Conservation (phyloP, 2,888 invertebrate species). For the Thera britannica region DNA sequence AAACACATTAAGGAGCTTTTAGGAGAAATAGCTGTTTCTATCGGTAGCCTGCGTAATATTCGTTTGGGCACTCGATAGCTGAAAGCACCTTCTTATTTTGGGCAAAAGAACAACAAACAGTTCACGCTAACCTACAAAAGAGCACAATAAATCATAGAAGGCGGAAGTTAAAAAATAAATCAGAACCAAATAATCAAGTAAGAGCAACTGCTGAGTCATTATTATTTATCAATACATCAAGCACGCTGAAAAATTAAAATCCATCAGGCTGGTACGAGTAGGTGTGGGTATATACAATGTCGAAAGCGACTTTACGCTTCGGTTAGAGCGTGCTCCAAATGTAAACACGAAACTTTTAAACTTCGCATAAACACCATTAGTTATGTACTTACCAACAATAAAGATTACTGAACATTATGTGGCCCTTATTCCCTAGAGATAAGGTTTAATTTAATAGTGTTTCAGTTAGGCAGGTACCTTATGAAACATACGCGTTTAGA, state of each 20-base stretch:
- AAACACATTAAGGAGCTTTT: too few relatives aligned
- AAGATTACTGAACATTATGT: slow-evolving; percentile 29
- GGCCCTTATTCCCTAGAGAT: slow-evolving; percentile 23
- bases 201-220: slow-evolving; percentile 1
- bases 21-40: too few relatives aligned
- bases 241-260: slow-evolving; percentile 25
- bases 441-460: slow-evolving; percentile 30
- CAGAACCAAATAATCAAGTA: not conserved
- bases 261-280: slow-evolving; percentile 20
- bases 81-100: too few relatives aligned
- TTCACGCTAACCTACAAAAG: too few relatives aligned
- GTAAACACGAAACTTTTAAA: slow-evolving; percentile 71
- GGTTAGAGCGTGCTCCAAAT: slow-evolving; percentile 64
- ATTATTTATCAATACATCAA: not conserved
- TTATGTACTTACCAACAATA: slow-evolving; percentile 24
- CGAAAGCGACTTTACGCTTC: slow-evolving; percentile 32
- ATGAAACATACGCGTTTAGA: slow-evolving; percentile 40
- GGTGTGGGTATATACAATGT: slow-evolving; percentile 28
- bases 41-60: too few relatives aligned
- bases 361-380: slow-evolving; percentile 62
- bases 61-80: too few relatives aligned
- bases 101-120: too few relatives aligned
- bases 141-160: not conserved
- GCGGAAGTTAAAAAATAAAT: not conserved
- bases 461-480: slow-evolving; percentile 22